Percentiles rank a stretch among this genome's conserved stretches.
Evolutionary conservation across 1,140 invertebrate genomes (phyloP).

Genomic region (Macrobrachium nipponense): DNA sequence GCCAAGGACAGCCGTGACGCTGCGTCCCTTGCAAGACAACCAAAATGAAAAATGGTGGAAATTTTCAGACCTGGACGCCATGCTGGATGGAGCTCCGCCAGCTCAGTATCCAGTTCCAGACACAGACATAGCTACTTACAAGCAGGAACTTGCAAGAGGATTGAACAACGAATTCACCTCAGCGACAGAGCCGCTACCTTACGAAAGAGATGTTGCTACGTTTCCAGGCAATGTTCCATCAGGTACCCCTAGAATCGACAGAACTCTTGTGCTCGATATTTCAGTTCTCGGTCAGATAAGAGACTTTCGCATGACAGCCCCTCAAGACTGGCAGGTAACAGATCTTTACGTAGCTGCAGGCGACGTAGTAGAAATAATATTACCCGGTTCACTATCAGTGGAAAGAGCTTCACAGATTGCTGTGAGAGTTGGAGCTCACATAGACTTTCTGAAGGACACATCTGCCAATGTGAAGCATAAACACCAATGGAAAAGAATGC

Average conservation of each 20-base stretch:
- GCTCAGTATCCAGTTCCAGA: conserved; percentile 19
- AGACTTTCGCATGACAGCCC: conserved; percentile 35
- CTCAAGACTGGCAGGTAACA: conserved; percentile 36
- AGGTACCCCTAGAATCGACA: background rate
- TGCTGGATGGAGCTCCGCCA: background rate
- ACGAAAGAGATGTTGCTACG: background rate
- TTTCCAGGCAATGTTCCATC: conserved; percentile 24
- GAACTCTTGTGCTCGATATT: background rate
- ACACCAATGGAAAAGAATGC: conserved; percentile 9
- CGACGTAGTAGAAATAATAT: background rate
- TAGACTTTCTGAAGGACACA: background rate
- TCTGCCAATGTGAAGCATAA: conserved; percentile 7
- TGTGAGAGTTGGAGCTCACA: conserved; percentile 27
- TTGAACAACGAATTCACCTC: conserved; percentile 10
- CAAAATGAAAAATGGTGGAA: conserved; percentile 34
- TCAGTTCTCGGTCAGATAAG: background rate
- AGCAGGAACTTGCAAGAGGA: conserved; percentile 29
- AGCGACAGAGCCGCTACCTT: background rate
- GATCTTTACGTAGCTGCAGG: conserved; percentile 16
- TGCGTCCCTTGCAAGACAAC: background rate
- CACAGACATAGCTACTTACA: conserved; percentile 7
- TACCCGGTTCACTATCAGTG: background rate
- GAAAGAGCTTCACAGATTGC: conserved; percentile 16
- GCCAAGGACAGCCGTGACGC: too few species aligned
- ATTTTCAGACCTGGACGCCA: conserved; percentile 3